Evolutionary conservation across 1,140 invertebrate genomes (phyloP), one percentile per base, ranked within the genome.

Genomic region (Anagrus nilaparvatae): DNA sequence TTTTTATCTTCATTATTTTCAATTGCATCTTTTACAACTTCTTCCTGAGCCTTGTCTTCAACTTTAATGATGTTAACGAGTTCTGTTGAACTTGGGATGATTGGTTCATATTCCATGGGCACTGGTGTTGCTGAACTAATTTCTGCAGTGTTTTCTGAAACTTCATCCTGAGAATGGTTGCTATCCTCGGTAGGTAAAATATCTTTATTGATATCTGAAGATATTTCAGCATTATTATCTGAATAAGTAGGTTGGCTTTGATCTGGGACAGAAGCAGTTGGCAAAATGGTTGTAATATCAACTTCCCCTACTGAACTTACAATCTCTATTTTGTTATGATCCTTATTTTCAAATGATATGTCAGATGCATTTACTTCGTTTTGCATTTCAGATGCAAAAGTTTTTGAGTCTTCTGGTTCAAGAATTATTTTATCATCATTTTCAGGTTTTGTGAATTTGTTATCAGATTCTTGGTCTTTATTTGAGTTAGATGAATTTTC

Each of bases 181-280:
- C 19, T 28, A 13, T 13, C 5, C 19, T 31, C 29, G n/a, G n/a
- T 23, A 29, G 49, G 17, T 13, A 24, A n/a, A 10, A 38, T 53
- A 53, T 38, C 47, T 58, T 23, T 46, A 58, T 58, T 32, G 20
- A 31, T 9, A 3, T 38, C 48, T 56, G 17, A 43, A 43, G 44
- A 20, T 33, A 32, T 41, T 40, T 55, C 41, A 20, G 46, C 41
- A 16, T 43, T 21, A 37, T 5, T 37, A 9, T 14, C 5, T 25
- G 12, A 6, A 12, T 33, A 21, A 12, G 24, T 21, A 2, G 30
- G 7, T 27, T n/a, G n/a, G n/a, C n/a, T n/a, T n/a, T n/a, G n/a
- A n/a, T n/a, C n/a, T n/a, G n/a, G n/a, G n/a, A n/a, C n/a, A n/a
- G n/a, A n/a, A n/a, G n/a, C n/a, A n/a, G n/a, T n/a, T n/a, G n/a